Percentiles rank a stretch among this genome's conserved stretches.
phyloP scores from a whole-genome alignment of 2,888 invertebrate genomes.

The Nymphalis urticae region DNA sequence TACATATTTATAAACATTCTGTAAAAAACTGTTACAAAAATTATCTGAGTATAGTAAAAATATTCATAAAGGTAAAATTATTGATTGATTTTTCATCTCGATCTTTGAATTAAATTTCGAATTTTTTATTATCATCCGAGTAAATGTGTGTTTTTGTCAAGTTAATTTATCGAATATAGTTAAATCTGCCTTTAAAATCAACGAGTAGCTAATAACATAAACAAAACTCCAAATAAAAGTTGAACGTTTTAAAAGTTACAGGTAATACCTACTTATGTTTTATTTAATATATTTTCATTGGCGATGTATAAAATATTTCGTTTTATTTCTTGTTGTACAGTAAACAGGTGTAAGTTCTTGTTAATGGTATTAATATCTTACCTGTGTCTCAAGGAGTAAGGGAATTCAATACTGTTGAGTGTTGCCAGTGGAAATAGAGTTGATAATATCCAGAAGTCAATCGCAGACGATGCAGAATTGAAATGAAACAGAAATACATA shows the following conservation, averaged over 20 bases:
- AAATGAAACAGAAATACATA: conserved; percentile 40
- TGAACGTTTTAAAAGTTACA: no score
- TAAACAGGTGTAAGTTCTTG: conserved; percentile 10
- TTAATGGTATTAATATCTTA: conserved; percentile 33
- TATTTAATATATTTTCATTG: background rate
- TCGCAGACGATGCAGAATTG: conserved; percentile 24
- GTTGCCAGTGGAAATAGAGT: conserved; percentile 37
- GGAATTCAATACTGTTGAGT: conserved; percentile 59
- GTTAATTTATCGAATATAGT: no score
- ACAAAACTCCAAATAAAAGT: no score
- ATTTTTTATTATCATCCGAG: no score
- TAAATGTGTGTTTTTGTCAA: no score
- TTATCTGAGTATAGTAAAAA: background rate
- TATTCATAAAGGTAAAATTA: no score
- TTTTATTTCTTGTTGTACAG: conserved; percentile 4
- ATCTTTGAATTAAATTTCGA: no score
- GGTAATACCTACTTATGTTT: background rate
- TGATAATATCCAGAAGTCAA: conserved; percentile 35
- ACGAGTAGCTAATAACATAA: no score
- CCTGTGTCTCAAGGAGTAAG: conserved; percentile 66
- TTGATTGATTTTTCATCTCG: no score
- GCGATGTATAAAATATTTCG: background rate
- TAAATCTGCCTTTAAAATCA: no score
- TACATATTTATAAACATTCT: conserved; percentile 31
- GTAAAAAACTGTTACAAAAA: conserved; percentile 33